These are phyloP conservation scores for Antheraea pernyi DNA, from an alignment of 1,140 invertebrate genomes.

Conservation along the genomic window DNA sequence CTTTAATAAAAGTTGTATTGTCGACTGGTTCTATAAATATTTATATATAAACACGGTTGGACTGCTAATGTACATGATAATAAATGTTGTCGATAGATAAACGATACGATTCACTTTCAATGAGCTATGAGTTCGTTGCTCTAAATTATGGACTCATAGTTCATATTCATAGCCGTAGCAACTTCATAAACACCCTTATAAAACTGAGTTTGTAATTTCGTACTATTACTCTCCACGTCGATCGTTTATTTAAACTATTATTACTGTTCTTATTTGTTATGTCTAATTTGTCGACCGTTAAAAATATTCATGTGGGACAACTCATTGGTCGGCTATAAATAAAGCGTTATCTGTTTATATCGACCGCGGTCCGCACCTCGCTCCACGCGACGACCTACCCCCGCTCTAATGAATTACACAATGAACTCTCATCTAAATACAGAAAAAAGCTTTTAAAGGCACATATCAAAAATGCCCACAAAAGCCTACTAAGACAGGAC, in stretches of 20 bases:
- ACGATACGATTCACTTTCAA: conserved; percentile 4
- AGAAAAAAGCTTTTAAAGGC: conserved; percentile 80
- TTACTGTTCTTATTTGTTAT: conserved; percentile 47
- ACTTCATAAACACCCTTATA: background rate
- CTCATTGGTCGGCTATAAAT: conserved; percentile 72
- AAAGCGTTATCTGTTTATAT: conserved; percentile 73
- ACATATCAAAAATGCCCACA: conserved; percentile 79
- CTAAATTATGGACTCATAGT: conserved; percentile 1
- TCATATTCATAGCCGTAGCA: background rate
- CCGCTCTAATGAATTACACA: conserved; percentile 77
- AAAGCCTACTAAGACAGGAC: conserved; percentile 77
- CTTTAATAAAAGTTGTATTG: background rate
- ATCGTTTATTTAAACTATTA: conserved; percentile 15
- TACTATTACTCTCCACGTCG: no score
- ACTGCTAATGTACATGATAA: conserved; percentile 1
- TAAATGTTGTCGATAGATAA: conserved; percentile 3
- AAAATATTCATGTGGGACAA: conserved; percentile 69
- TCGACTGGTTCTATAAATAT: conserved; percentile 3
- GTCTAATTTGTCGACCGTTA: conserved; percentile 63
- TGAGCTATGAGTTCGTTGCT: background rate
- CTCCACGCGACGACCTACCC: conserved; percentile 65
- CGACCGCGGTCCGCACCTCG: conserved; percentile 60
- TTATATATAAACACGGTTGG: background rate
- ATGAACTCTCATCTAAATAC: conserved; percentile 79
- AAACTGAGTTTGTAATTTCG: background rate